A percentile compares a stretch with the other conserved stretches of the same genome.
phyloP scores from a whole-genome alignment of 2,888 invertebrate species.

The Mylabris sibirica region DNA sequence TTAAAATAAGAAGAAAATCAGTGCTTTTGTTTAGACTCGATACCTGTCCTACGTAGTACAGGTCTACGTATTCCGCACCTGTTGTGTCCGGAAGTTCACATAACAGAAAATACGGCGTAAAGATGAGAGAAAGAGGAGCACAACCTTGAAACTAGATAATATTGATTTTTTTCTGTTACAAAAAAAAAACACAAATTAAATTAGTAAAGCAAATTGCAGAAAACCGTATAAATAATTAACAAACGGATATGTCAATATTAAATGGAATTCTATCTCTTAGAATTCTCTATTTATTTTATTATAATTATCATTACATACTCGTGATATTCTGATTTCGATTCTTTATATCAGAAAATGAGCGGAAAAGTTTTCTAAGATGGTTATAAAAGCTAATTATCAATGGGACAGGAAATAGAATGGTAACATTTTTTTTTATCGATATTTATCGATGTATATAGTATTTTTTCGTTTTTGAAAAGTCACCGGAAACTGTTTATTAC shows the following conservation, averaged over 20 bases:
- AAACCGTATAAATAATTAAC: slow-evolving; percentile 3
- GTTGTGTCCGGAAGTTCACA: slow-evolving; percentile 43
- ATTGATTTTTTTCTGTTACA: not conserved
- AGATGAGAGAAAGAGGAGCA: slow-evolving; percentile 6
- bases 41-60: slow-evolving; percentile 34
- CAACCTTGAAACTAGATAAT: not conserved
- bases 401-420: slow-evolving; percentile 22
- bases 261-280: not conserved
- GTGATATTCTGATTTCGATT: not conserved
- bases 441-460: not conserved
- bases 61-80: slow-evolving; percentile 39
- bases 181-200: not conserved
- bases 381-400: slow-evolving; percentile 19
- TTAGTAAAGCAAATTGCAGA: not conserved
- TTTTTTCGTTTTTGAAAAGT: not conserved
- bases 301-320: not conserved
- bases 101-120: slow-evolving; percentile 38
- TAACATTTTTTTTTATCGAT: slow-evolving; percentile 9
- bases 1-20: not conserved
- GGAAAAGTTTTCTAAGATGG: slow-evolving; percentile 6
- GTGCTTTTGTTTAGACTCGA: not conserved
- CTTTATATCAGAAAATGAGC: not conserved
- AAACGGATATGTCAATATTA: not conserved
- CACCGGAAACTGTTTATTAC: slow-evolving; percentile 29
- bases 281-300: not conserved